phyloP scores from a whole-genome alignment of 2,888 invertebrate genomes.

The Hemistola chrysoprasaria region DNA sequence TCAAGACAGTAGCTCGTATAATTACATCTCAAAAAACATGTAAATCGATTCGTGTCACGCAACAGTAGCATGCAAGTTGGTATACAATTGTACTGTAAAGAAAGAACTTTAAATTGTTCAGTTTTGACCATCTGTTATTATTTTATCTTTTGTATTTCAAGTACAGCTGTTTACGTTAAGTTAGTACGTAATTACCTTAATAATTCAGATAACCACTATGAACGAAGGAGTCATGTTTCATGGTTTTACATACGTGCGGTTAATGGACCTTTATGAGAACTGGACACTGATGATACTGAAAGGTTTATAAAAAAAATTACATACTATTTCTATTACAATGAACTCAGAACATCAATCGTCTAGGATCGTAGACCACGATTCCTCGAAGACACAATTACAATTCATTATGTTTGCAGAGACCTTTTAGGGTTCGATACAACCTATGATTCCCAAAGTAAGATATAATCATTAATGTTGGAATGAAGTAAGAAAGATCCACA shows the following conservation, averaged over 20 bases:
- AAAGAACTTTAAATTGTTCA: constrained; percentile 5
- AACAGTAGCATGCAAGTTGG: constrained; percentile 48
- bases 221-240: too few species aligned
- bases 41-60: constrained; percentile 72
- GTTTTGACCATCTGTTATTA: constrained; percentile 10
- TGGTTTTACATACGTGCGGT: neutral
- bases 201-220: neutral
- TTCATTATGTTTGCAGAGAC: constrained; percentile 69
- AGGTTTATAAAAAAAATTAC: too few species aligned
- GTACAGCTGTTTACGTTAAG: neutral
- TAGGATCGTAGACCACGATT: constrained; percentile 54
- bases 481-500: too few species aligned
- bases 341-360: constrained; percentile 60
- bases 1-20: constrained; percentile 70
- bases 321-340: too few species aligned
- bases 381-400: constrained; percentile 78
- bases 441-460: constrained; percentile 36
- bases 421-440: constrained; percentile 52
- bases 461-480: too few species aligned
- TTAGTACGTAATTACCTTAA: neutral
- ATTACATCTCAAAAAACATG: constrained; percentile 61
- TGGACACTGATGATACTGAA: too few species aligned
- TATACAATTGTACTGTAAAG: constrained; percentile 18
- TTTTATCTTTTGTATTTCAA: neutral
- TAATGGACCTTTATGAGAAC: too few species aligned